Conservation (phyloP, 2,888 invertebrate species). For the Chymomyza procnemis region DNA sequence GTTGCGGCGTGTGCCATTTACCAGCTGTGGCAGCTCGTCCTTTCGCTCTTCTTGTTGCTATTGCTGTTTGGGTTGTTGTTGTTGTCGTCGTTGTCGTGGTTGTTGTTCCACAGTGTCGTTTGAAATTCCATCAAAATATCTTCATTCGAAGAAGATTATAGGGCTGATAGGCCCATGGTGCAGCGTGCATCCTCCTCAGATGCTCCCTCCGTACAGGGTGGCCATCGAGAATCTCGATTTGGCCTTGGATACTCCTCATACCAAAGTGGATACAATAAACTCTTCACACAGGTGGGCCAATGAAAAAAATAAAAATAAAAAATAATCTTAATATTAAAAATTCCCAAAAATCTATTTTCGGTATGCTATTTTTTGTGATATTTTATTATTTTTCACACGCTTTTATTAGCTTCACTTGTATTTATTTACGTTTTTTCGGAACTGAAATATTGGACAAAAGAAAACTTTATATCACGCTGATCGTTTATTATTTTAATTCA, state of each 20-base stretch:
- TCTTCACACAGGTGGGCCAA: slow-evolving; percentile 78
- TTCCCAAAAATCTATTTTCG: no score
- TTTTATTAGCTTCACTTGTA: no score
- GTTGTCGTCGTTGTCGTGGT: slow-evolving; percentile 30
- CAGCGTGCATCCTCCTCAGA: slow-evolving; percentile 79
- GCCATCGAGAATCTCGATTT: slow-evolving; percentile 79
- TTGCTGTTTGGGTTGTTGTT: slow-evolving; percentile 18
- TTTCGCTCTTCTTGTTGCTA: slow-evolving; percentile 26
- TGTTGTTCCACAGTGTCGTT: slow-evolving; percentile 58
- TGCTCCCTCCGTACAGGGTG: slow-evolving; percentile 78
- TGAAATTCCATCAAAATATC: slow-evolving; percentile 77
- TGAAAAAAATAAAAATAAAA: background rate
- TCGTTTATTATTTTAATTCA: no score
- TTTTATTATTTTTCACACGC: no score
- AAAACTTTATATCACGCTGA: no score
- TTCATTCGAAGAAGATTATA: slow-evolving; percentile 79
- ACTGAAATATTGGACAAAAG: no score
- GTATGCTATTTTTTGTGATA: no score
- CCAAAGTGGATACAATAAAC: slow-evolving; percentile 79
- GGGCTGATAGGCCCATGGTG: slow-evolving; percentile 80
- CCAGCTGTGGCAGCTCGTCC: slow-evolving; percentile 24
- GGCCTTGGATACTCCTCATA: slow-evolving; percentile 79
- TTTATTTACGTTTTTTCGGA: no score
- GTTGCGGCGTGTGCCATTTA: slow-evolving; percentile 24
- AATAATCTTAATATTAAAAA: background rate